phyloP scores from a whole-genome alignment of 2,888 invertebrate species.

The Horisme vitalbata region DNA sequence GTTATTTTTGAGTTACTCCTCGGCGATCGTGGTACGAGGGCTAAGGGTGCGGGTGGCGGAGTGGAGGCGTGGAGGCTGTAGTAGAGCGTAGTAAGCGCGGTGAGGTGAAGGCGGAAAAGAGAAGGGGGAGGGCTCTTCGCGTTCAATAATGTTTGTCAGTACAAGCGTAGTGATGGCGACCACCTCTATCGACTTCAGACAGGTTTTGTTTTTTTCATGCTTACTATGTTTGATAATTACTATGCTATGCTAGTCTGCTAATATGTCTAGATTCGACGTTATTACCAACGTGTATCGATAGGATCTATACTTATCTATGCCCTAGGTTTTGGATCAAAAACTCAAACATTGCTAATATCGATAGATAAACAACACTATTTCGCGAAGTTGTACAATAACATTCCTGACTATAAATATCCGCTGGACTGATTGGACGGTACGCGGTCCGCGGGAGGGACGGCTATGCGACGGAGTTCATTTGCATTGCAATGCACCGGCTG shows the following conservation, averaged over 20 bases:
- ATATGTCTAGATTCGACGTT: conserved; percentile 1
- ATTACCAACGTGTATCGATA: neutral
- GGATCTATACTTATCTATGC: conserved; percentile 8
- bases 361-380: conserved; percentile 44
- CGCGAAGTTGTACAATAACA: conserved; percentile 66
- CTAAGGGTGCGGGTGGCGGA: conserved; percentile 46
- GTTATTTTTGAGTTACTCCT: conserved; percentile 21
- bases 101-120: conserved; percentile 30
- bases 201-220: conserved; percentile 4
- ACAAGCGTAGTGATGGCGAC: conserved; percentile 39
- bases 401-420: conserved; percentile 70
- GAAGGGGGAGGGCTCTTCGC: conserved; percentile 42
- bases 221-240: neutral
- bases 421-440: conserved; percentile 51
- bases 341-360: conserved; percentile 21
- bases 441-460: conserved; percentile 40
- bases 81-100: conserved; percentile 68
- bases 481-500: conserved; percentile 57
- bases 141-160: conserved; percentile 60
- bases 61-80: conserved; percentile 53
- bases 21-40: conserved; percentile 44
- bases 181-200: conserved; percentile 21
- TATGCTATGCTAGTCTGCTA: neutral
- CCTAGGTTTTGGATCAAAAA: conserved; percentile 15
- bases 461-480: conserved; percentile 62